Percentiles rank a stretch among this genome's conserved stretches.
These are phyloP conservation scores for Tupiocoris notatus DNA, from an alignment of 2,888 invertebrate species.

Conservation along the genomic window DNA sequence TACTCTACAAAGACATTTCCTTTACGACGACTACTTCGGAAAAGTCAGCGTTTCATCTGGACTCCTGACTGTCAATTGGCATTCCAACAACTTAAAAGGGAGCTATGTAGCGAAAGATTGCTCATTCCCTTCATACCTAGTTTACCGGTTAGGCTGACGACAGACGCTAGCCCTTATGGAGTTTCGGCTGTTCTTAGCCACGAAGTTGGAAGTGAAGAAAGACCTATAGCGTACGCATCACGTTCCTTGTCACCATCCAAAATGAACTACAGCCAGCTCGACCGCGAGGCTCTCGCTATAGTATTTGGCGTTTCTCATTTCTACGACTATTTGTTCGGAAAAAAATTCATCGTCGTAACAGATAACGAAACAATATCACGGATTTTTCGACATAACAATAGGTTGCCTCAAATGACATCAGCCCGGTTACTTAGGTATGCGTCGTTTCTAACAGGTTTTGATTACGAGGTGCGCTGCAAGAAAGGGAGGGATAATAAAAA, in stretches of 20 bases:
- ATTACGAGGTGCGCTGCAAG: not conserved
- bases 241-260: conserved; percentile 3
- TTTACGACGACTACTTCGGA: no score
- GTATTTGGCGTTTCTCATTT: conserved; percentile 26
- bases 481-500: not conserved
- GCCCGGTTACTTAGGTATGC: conserved; percentile 2
- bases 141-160: conserved; percentile 44
- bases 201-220: not conserved
- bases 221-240: not conserved
- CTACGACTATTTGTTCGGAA: conserved; percentile 21
- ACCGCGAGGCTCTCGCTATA: conserved; percentile 36
- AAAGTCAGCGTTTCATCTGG: not conserved
- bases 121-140: conserved; percentile 47
- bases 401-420: conserved; percentile 26
- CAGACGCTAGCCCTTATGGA: conserved; percentile 44
- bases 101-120: conserved; percentile 47
- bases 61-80: not conserved
- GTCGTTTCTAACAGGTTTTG: not conserved
- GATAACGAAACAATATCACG: conserved; percentile 26
- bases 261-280: conserved; percentile 25
- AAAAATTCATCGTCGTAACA: conserved; percentile 18
- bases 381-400: conserved; percentile 20
- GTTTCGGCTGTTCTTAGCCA: conserved; percentile 37
- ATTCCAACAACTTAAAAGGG: conserved; percentile 37
- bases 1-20: no score